Evolutionary conservation across 2,888 invertebrate species (phyloP), one percentile per base, ranked within the genome.

Genomic region (Marasmarcha lunaedactyla): DNA sequence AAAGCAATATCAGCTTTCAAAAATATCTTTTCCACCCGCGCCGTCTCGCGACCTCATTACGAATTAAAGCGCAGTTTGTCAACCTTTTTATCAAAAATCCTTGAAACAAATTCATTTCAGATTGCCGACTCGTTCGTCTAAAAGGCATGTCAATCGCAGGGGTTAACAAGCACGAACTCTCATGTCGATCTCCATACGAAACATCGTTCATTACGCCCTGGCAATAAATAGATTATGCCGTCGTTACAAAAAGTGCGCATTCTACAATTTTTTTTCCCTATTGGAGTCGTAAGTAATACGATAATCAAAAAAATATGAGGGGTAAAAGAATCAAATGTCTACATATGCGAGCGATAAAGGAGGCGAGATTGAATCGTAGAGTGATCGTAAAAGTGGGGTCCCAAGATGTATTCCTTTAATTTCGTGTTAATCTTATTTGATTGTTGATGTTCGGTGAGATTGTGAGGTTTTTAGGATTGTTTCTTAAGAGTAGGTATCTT

Each of bases 251-350:
- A 78, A 74, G 60, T 71, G 74, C 79, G 68, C 67, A 62, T 59
- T 58, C 34, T 38, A 42, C 42, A 14, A 36, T 42, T 44, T 38
- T 39, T 13, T 33, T 30, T 11, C 30, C 30, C 11, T 11, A 11
- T 30, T 10, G 2, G 3, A 11, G 30, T 11, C 11, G 12, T 34
- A 13, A 55, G 57, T 74, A 73, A 79, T 69, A 71, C 66, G 77
- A 83, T 81, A 81, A 81, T 81, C 79, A 81, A 79, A 83, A 62
- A 67, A 72, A 78, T 71, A 76, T 67, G 71, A 72, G 74, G 74
- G 77, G 65, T 51, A 61, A 34, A 71, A 20, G 20, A 20, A 72
- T 76, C 76, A 76, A 77, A 74, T 57, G 67, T 66, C 62, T 71
- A 65, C 77, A 76, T 73, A 74, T 76, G 78, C 60, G 70, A 51